These are phyloP conservation scores for Cerceris rybyensis DNA, from an alignment of 2,888 invertebrate species.

Conservation along the genomic window DNA sequence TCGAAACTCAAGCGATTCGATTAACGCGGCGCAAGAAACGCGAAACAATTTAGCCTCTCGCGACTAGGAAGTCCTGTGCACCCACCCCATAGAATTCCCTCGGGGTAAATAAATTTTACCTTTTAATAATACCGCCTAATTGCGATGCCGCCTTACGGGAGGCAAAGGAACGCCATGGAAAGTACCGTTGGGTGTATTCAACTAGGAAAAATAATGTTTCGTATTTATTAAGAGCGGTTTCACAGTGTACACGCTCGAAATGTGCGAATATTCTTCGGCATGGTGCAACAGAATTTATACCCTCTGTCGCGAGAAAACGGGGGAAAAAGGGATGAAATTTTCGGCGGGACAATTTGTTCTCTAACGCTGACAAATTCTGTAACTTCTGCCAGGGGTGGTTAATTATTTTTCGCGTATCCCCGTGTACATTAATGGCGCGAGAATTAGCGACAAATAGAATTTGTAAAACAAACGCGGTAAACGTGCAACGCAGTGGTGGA, in stretches of 20 bases:
- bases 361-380: too few relatives aligned
- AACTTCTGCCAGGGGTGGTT: too few relatives aligned
- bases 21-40: constrained; percentile 65
- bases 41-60: constrained; percentile 66
- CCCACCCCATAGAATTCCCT: background rate
- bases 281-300: constrained; percentile 1
- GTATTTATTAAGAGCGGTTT: constrained; percentile 33
- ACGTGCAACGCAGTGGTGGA: too few relatives aligned
- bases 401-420: too few relatives aligned
- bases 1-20: constrained; percentile 60
- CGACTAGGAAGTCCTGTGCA: background rate
- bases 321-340: too few relatives aligned
- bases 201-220: constrained; percentile 37
- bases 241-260: background rate
- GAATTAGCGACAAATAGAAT: too few relatives aligned
- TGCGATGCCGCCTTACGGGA: constrained; percentile 40
- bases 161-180: background rate
- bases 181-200: constrained; percentile 25
- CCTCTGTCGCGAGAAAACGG: too few relatives aligned
- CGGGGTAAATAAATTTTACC: constrained; percentile 60
- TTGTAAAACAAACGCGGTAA: too few relatives aligned
- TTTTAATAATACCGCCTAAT: constrained; percentile 71
- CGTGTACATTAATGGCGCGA: too few relatives aligned
- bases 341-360: too few relatives aligned
- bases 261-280: background rate